Evolutionary conservation across 92 coral and sea anemone species (phyloP).

Genomic region (Zoanthus solanderi): DNA sequence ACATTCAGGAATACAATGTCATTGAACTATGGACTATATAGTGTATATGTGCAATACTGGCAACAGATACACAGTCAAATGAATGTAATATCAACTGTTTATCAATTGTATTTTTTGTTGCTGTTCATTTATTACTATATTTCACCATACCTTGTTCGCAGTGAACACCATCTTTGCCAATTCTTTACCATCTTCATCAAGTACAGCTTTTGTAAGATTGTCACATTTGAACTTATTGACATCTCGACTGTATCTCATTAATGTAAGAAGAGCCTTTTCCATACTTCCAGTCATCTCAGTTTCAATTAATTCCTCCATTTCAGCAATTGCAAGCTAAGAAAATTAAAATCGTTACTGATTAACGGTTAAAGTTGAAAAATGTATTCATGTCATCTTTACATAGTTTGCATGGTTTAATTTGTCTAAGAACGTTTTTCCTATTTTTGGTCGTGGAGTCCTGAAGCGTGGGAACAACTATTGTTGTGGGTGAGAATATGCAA

Average conservation of each 20-base stretch:
- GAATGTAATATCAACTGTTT: too few species aligned
- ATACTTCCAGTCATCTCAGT: slow-evolving; percentile 42
- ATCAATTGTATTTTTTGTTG: too few species aligned
- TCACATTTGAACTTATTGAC: slow-evolving; percentile 23
- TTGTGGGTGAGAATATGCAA: too few species aligned
- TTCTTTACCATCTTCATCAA: not conserved
- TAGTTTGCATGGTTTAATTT: too few species aligned
- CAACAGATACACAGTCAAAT: too few species aligned
- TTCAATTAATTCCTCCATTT: slow-evolving; percentile 35
- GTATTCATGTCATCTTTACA: too few species aligned
- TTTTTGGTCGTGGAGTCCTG: too few species aligned
- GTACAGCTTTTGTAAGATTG: slow-evolving; percentile 19
- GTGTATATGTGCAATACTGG: too few species aligned
- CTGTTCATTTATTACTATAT: not conserved
- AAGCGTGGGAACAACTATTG: too few species aligned
- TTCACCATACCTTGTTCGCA: slow-evolving; percentile 18
- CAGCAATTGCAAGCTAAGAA: slow-evolving; percentile 17
- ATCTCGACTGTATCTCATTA: slow-evolving; percentile 34
- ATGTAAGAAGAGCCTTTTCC: slow-evolving; percentile 22
- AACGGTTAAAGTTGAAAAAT: not conserved
- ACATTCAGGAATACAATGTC: too few species aligned
- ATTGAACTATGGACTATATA: too few species aligned
- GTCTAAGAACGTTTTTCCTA: too few species aligned
- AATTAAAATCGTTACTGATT: not conserved
- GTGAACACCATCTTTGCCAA: slow-evolving; percentile 31